Evolutionary conservation across 2,113 vertebrate species (phyloP).

Genomic region (Pomatostomus ruficeps): DNA sequence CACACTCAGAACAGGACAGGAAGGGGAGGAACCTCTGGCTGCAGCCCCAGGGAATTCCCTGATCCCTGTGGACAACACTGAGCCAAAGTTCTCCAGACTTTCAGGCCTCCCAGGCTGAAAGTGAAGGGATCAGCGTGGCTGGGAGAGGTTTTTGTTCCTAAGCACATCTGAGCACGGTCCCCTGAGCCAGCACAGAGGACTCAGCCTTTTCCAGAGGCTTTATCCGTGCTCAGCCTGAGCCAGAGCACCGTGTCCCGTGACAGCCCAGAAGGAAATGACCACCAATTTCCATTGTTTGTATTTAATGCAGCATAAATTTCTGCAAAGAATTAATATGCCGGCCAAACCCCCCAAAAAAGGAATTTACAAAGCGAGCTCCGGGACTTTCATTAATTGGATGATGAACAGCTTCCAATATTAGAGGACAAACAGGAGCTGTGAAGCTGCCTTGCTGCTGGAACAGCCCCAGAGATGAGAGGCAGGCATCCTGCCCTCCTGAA

Average conservation of each 20-base stretch:
- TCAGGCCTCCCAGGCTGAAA: not conserved
- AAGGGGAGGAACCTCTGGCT: not conserved
- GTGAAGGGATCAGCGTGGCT: not conserved
- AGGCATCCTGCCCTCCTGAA: not conserved
- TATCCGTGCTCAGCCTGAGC: not conserved
- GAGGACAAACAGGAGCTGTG: not conserved
- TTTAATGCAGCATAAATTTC: not conserved
- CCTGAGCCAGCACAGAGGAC: not conserved
- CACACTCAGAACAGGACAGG: not conserved
- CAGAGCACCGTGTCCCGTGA: not conserved
- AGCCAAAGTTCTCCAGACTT: not conserved
- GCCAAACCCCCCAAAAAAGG: not conserved
- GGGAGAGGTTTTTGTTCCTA: not conserved
- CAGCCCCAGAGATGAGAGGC: not conserved
- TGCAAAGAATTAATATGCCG: not conserved
- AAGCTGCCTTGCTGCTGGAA: not conserved
- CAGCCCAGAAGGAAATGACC: not conserved
- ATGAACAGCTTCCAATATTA: not conserved
- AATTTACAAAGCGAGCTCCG: not conserved
- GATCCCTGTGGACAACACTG: fast-evolving
- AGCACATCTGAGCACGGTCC: not conserved
- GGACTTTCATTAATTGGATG: not conserved
- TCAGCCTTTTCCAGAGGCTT: not conserved
- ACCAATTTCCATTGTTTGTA: not conserved
- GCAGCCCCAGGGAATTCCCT: not conserved